Percentiles rank a stretch among this genome's conserved stretches.
These are phyloP conservation scores for Cyanoderma ruficeps DNA, from an alignment of 2,113 vertebrate species.

Conservation along the genomic window DNA sequence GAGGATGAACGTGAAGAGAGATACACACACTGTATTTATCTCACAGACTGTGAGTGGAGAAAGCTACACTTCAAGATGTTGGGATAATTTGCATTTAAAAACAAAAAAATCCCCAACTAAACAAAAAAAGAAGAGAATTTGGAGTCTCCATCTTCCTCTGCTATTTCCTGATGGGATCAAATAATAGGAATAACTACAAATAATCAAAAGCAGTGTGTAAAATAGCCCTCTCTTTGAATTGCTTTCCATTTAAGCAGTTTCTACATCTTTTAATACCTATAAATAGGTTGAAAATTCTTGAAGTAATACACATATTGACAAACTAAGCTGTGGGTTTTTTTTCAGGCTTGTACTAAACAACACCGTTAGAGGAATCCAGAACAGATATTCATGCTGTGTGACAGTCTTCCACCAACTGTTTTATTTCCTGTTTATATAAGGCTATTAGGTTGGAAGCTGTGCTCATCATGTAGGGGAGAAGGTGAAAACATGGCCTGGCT, in stretches of 20 bases:
- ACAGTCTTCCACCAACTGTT: not conserved
- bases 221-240: not conserved
- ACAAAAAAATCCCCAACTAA: not conserved
- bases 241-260: not conserved
- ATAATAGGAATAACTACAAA: not conserved
- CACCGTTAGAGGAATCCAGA: not conserved
- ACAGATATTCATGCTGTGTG: not conserved
- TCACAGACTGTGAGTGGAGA: not conserved
- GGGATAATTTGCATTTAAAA: not conserved
- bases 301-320: not conserved
- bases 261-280: not conserved
- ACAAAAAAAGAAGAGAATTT: not conserved
- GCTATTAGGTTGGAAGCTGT: not conserved
- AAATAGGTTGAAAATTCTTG: not conserved
- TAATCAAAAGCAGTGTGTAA: not conserved
- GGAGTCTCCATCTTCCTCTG: not conserved
- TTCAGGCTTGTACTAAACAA: not conserved
- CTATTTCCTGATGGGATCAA: not conserved
- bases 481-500: not conserved
- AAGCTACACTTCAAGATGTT: not conserved
- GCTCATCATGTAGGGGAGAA: not conserved
- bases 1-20: not conserved
- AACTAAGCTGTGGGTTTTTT: not conserved
- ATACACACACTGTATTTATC: not conserved
- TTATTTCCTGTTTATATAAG: not conserved